Base-by-base conservation (phyloP, 2,113 vertebrate genomes). In the Chunga burmeisteri region DNA sequence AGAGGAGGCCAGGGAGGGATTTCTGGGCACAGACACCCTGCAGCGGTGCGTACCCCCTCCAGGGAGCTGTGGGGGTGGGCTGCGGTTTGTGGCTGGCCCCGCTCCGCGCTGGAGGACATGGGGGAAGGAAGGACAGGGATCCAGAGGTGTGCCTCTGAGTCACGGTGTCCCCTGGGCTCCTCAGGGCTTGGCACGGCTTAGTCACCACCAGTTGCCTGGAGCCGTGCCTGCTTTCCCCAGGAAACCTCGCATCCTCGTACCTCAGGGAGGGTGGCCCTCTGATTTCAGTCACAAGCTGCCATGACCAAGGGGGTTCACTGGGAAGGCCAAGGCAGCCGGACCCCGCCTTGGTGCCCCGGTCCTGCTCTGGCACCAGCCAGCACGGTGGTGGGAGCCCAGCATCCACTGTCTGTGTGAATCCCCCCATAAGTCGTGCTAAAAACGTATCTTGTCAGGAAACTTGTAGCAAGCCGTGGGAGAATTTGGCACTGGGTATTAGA, bases 401-500 rank as follows among this genome's bases (percentile, higher is more conserved):
- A 52, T 34, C 4, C 0, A 49, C 53, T 4, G 52, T 34, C 71
- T 74, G 5, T 25, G 29, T 26, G 68, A 71, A 87, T 97, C 86
- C 74, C 70, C 70, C 86, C 18, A 5, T 46, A 81, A 9, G 14
- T 68, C 21, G 7, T 72, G 90, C 93, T 96, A 90, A 87, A 88
- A 97, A 82, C 42, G 1, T 81, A 90, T 97, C 97, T 97, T 96
- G 96, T 98, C 94, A 97, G 97, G 97, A 96, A 98, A 96, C 89
- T 96, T 93, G 92, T 78, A 97, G 95, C 84, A 38, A 96, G 82
- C 68, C 34, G 88, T 96, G 97, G 97, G 97, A 97, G 90, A 97
- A 96, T 93, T 97, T 98, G 98, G 98, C 98, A 98, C 25, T 2
- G 25, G n/a, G 34, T 75, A 25, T 70, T 86, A 95, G 93, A 97